Conservation (phyloP, 2,797 vertebrate species). For the Danio albolineatus region DNA sequence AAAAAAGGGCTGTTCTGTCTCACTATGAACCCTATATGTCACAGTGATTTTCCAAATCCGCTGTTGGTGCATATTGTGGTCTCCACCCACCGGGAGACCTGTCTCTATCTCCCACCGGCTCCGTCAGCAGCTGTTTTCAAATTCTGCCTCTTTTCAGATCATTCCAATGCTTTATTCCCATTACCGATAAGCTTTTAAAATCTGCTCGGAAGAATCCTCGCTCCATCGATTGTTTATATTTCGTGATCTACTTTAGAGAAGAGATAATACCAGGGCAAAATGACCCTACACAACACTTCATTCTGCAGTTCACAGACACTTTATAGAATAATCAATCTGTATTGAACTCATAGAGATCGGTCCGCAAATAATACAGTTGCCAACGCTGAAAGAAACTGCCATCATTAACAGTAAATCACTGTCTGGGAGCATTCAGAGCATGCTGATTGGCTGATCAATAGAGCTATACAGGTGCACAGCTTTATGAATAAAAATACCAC, state of each 20-base stretch:
- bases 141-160: constrained; percentile 49
- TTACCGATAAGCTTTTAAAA: constrained; percentile 26
- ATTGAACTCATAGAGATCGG: constrained; percentile 9
- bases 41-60: constrained; percentile 59
- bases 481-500: constrained; percentile 46
- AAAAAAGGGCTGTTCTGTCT: constrained; percentile 5
- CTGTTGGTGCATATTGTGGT: constrained; percentile 49
- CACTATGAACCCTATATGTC: constrained; percentile 37
- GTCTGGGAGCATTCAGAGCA: constrained; percentile 8
- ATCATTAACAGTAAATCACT: constrained; percentile 10
- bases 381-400: constrained; percentile 16
- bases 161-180: constrained; percentile 4
- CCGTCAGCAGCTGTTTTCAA: constrained; percentile 65
- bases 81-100: constrained; percentile 49
- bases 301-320: constrained; percentile 15
- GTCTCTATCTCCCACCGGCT: constrained; percentile 56
- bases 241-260: constrained; percentile 31
- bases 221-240: constrained; percentile 29
- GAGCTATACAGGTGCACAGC: constrained; percentile 3
- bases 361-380: constrained; percentile 28
- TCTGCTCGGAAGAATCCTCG: constrained; percentile 13
- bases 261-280: constrained; percentile 3
- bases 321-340: constrained; percentile 38
- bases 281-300: background rate
- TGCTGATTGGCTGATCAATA: constrained; percentile 37